Evolutionary conservation across 2,113 vertebrate genomes (phyloP), one percentile per base, ranked within the genome.

Genomic region (Urocolius indicus): DNA sequence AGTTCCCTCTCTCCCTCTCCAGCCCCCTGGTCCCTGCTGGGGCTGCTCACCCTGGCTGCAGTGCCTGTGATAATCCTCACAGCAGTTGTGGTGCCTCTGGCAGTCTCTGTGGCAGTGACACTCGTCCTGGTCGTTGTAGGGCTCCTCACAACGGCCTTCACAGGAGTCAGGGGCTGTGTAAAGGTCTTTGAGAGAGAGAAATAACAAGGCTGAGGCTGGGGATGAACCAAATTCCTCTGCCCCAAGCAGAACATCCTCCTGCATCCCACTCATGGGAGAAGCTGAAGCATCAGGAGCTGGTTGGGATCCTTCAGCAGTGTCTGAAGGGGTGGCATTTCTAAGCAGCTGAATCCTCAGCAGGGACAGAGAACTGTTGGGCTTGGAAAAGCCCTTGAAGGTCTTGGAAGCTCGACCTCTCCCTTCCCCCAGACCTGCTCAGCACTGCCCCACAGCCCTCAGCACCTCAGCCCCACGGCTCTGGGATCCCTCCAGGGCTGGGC

Each of bases 81-180:
- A 99, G 96, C 98, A 99, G 98, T 91, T 98, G 24, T 12, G 78
- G 83, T 93, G 17, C 7, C 96, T 63, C 26, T 10, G 10, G 13
- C 98, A 99, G 80, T 93, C 97, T 16, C 62, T 16, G 73, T 98
- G 95, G 74, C 99, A 99, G 82, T 99, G 98, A 59, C 99, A 99
- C 29, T 95, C 9, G 14, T 98, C 98, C 90, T 97, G 96, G 57
- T 69, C 71, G 74, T 97, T 97, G 51, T 97, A 98, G 34, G 90
- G 93, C 84, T 99, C 98, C 2, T 30, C 87, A 71, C 99, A 99
- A 74, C 98, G 98, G 6, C 98, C 98, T 65, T 86, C 52, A 73
- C 99, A 99, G n/a, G 99, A 98, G 13, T 52, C 90, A 2, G 97
- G 94, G 9, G 95, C 94, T 0, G 81, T 82, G 89, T 97, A 98